A percentile compares a stretch with the other conserved stretches of the same genome.
Conservation (phyloP, 2,888 invertebrate genomes). For the Pocota personata region DNA sequence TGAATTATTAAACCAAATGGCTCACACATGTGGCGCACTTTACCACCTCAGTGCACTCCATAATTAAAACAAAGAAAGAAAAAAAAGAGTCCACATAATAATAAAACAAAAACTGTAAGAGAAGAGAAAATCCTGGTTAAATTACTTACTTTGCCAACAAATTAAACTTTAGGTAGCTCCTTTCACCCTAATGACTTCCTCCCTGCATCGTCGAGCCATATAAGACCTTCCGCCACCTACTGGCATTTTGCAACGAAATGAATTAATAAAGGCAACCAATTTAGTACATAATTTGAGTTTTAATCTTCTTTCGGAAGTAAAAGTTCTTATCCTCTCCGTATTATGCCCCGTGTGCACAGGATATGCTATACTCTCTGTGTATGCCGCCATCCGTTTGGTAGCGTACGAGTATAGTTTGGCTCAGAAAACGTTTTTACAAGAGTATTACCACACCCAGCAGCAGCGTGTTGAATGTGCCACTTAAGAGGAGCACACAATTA, state of each 20-base stretch:
- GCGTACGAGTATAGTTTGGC: slow-evolving; percentile 22
- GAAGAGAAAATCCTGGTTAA: slow-evolving; percentile 26
- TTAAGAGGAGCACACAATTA: slow-evolving; percentile 29
- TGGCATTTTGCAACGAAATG: slow-evolving; percentile 54
- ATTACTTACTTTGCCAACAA: slow-evolving; percentile 65
- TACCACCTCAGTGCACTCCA: slow-evolving; percentile 17
- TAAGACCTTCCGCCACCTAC: neutral
- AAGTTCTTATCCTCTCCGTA: slow-evolving; percentile 48
- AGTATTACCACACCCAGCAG: slow-evolving; percentile 16
- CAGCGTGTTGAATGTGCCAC: slow-evolving; percentile 44
- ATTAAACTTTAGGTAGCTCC: slow-evolving; percentile 55
- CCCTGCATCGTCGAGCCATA: neutral
- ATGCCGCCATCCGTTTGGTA: neutral
- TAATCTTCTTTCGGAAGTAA: slow-evolving; percentile 69
- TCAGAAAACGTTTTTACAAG: slow-evolving; percentile 26
- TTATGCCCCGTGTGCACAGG: slow-evolving; percentile 38
- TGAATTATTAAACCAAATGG: slow-evolving; percentile 34
- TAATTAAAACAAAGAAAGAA: neutral
- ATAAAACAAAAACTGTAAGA: neutral
- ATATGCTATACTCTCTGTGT: slow-evolving; percentile 7
- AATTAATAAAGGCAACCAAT: slow-evolving; percentile 70
- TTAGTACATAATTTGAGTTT: slow-evolving; percentile 72
- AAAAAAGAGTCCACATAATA: neutral
- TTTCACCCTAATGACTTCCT: slow-evolving; percentile 55
- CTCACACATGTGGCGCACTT: slow-evolving; percentile 45